Evolutionary conservation across 2,888 invertebrate genomes (phyloP), one percentile per base, ranked within the genome.

Genomic region (Spisula solida): DNA sequence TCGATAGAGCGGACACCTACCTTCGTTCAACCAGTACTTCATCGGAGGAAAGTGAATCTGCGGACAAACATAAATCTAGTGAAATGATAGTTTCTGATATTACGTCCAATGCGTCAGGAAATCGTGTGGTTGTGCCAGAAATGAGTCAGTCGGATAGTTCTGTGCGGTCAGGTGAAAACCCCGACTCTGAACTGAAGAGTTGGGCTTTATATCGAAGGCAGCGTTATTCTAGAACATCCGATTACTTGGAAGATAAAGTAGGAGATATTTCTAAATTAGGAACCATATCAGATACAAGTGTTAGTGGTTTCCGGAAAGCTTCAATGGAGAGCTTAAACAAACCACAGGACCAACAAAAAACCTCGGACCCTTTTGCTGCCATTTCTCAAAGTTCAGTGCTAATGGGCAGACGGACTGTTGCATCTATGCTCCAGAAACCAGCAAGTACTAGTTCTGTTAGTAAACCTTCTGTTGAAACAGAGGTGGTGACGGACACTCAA

Each of bases 1-100:
- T 95, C 25, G 94, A 94, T 51, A 87, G 92, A 82, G 95, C 95
- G 14, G 95, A 95, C 83, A 90, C 92, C 16, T 95, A 95, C 91
- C 92, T 95, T 79, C 90, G 93, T 51, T 93, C 91, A 55, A 85
- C 92, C 4, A 88, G 87, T 60, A 89, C 88, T 0, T 87, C 93
- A 0, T 88, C 92, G 10, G 93, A 86, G n/a, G 94, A 94, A 51
- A 83, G 82, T 1, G 85, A 88, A 18, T 70, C 60, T 20, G 34
- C 66, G 5, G 81, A 86, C 79, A 93, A 93, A 81, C 80, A 92
- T 25, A 78, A 91, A 29, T 88, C 82, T 66, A 60, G 56, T 47
- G 86, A 85, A n/a, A 90, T 90, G 90, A 84, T 86, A 55, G 84
- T 80, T 47, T 91, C 91, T 2, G 92, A 92, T 85, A 89, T 89